phyloP scores from a whole-genome alignment of 2,113 vertebrate genomes.

The Rostratula benghalensis region DNA sequence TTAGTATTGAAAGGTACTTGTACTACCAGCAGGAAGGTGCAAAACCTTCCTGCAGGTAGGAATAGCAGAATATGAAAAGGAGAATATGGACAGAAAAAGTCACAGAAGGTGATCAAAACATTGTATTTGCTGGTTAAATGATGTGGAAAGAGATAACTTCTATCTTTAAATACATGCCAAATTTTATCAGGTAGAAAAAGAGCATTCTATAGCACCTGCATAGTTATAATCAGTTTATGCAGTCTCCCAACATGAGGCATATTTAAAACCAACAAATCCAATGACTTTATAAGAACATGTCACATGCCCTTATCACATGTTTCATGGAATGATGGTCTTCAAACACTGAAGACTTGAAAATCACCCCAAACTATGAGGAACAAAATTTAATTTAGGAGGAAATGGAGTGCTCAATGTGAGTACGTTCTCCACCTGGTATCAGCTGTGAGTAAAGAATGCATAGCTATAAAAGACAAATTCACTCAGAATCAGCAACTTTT shows the following conservation, averaged over 20 bases:
- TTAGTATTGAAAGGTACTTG: background rate
- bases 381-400: background rate
- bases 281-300: background rate
- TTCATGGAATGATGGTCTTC: background rate
- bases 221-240: background rate
- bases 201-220: background rate
- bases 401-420: background rate
- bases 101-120: background rate
- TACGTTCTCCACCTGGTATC: background rate
- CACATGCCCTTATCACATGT: background rate
- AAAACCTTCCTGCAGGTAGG: too few species aligned
- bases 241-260: background rate
- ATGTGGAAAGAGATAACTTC: background rate
- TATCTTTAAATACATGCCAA: background rate
- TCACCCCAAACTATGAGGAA: background rate
- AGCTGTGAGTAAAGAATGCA: background rate
- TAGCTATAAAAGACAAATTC: background rate
- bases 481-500: background rate
- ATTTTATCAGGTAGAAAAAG: background rate
- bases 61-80: background rate
- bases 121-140: background rate
- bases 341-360: background rate
- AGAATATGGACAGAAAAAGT: background rate
- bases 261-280: background rate
- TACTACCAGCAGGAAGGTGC: background rate